Evolutionary conservation across 2,888 invertebrate species (phyloP), one percentile per base, ranked within the genome.

Genomic region (Eupithecia centaureata): DNA sequence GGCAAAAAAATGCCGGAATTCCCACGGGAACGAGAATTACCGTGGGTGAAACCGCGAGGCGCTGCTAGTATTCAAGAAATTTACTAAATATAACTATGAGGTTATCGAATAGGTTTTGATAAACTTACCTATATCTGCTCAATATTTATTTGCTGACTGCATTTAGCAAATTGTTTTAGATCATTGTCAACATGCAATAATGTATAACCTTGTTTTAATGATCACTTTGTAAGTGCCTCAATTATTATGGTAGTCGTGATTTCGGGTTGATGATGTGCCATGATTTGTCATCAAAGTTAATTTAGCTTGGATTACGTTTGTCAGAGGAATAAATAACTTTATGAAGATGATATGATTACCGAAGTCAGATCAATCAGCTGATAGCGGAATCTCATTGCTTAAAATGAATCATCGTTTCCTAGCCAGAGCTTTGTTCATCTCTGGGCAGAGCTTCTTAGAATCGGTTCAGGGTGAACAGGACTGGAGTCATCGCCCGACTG

Each of bases 401-500:
- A 35, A 30, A 57, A 63, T 75, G 74, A 75, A 56, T 75, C 74
- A 74, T 61, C 42, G 28, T 22, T 63, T 70, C 64, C 71, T 73
- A 74, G 63, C 61, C 60, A 33, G 63, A 64, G 62, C 64, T 35
- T 42, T 60, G 61, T 60, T 61, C 62, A 70, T 65, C 58, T 70
- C 57, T 35, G 57, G 33, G 56, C 25, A 54, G 65, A 58, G 42
- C 60, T 76, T 76, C 76, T 71, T 15, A 69, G 76, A 74, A 76
- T 62, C 67, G 32, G 64, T 65, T 76, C 76, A 76, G 76, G 76
- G 76, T 74, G 63, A 73, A 47, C 60, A 65, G 67, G 68, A 52
- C 59, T 61, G 52, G 71, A 70, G 72, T 74, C 73, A 74, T 76
- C 74, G 74, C 61, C 71, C 74, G 70, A 56, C 59, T 67, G 61